Percentiles rank a stretch among this genome's conserved stretches.
Conservation (phyloP, 2,113 vertebrate genomes). For the Pterocles orientalis region DNA sequence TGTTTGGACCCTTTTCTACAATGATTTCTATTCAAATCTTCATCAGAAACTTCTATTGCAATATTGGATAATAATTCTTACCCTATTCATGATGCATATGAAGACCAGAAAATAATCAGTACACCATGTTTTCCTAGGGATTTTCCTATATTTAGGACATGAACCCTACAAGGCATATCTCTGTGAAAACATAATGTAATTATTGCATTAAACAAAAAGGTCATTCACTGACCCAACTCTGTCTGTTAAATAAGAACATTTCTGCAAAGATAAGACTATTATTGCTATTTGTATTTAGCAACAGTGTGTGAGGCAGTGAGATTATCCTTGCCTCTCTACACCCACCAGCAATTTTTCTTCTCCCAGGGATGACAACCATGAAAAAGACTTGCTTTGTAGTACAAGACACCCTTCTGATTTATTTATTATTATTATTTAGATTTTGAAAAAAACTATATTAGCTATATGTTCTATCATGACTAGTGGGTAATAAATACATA, state of each 20-base stretch:
- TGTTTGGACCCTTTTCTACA: neutral
- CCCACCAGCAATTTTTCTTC: neutral
- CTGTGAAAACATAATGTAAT: constrained; percentile 5
- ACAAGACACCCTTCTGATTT: neutral
- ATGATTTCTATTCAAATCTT: neutral
- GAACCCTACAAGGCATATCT: neutral
- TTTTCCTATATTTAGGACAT: neutral
- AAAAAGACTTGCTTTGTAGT: neutral
- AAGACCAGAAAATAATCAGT: neutral
- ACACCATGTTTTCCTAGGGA: neutral
- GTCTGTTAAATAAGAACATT: constrained; percentile 16
- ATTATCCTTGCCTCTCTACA: neutral
- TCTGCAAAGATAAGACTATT: neutral
- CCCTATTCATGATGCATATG: neutral
- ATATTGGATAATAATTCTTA: neutral
- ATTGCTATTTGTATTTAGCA: neutral
- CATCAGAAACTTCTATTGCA: neutral
- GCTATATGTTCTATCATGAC: neutral
- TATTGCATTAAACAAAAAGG: constrained; percentile 29
- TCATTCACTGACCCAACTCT: neutral
- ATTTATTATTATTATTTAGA: neutral
- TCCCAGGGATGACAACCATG: neutral
- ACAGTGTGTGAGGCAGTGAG: neutral
- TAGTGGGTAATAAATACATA: neutral
- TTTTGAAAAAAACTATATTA: neutral